phyloP scores from a whole-genome alignment of 2,113 vertebrate genomes.

The Gopherus flavomarginatus region DNA sequence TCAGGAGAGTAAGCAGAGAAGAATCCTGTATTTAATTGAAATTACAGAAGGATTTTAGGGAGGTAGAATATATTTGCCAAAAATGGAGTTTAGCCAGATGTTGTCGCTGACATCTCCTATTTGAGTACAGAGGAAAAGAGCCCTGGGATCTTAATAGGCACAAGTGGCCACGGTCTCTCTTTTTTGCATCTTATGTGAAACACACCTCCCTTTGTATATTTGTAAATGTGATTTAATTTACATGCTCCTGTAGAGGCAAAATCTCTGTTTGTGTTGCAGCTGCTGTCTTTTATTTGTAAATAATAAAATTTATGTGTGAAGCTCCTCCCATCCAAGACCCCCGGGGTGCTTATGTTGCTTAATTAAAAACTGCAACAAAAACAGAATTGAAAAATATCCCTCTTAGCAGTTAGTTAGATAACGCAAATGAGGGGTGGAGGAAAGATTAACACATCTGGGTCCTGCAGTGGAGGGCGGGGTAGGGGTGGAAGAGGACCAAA shows the following conservation, averaged over 20 bases:
- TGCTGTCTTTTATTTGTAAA: not conserved
- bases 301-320: not conserved
- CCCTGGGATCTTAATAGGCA: not conserved
- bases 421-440: not conserved
- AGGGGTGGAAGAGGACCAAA: not conserved
- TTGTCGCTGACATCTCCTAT: not conserved
- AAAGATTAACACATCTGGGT: not conserved
- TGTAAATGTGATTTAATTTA: not conserved
- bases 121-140: not conserved
- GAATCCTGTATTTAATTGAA: not conserved
- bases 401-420: accelerated
- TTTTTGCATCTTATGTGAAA: not conserved
- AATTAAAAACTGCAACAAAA: not conserved
- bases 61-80: not conserved
- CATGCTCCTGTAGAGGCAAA: not conserved
- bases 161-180: not conserved
- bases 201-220: not conserved
- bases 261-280: not conserved
- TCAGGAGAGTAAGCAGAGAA: not conserved
- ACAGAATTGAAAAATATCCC: not conserved
- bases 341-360: accelerated
- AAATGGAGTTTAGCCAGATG: not conserved
- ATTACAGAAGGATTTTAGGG: not conserved
- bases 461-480: not conserved
- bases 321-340: not conserved